Conservation (phyloP, 2,797 vertebrate species). For the Hippocampus kuda region DNA sequence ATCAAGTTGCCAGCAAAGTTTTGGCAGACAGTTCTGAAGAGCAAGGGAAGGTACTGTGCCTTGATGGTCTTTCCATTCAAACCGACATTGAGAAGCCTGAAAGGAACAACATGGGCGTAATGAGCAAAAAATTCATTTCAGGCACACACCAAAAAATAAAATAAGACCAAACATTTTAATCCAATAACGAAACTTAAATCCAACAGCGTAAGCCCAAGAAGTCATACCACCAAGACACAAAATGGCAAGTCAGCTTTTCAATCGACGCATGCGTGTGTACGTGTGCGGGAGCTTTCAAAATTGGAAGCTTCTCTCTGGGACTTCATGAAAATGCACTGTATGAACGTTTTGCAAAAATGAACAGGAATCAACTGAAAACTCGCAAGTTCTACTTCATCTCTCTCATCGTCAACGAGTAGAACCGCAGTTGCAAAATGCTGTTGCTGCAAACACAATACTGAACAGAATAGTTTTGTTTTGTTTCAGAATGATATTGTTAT, state of each 20-base stretch:
- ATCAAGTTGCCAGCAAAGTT: conserved; percentile 77
- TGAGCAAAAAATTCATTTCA: not conserved
- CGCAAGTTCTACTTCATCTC: not conserved
- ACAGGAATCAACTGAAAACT: not conserved
- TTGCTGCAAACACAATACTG: too few species aligned
- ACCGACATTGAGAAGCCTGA: conserved; percentile 75
- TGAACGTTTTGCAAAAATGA: not conserved
- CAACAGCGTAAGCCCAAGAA: not conserved
- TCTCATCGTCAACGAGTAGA: too few species aligned
- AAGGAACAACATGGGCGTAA: not conserved
- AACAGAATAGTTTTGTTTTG: not conserved
- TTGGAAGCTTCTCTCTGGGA: not conserved
- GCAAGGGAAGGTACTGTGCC: conserved; percentile 76
- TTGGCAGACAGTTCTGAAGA: conserved; percentile 69
- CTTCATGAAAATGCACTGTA: too few species aligned
- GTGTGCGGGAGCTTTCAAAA: not conserved
- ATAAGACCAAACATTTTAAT: not conserved
- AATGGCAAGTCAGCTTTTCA: not conserved
- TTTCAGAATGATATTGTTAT: not conserved
- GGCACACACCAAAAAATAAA: not conserved
- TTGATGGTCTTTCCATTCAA: conserved; percentile 72
- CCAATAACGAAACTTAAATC: not conserved
- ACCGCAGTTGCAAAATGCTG: too few species aligned
- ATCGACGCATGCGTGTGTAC: too few species aligned
- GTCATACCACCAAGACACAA: not conserved